A percentile compares a stretch with the other conserved stretches of the same genome.
These are phyloP conservation scores for Nephrocerus scutellatus DNA, from an alignment of 2,888 invertebrate genomes.

Conservation along the genomic window DNA sequence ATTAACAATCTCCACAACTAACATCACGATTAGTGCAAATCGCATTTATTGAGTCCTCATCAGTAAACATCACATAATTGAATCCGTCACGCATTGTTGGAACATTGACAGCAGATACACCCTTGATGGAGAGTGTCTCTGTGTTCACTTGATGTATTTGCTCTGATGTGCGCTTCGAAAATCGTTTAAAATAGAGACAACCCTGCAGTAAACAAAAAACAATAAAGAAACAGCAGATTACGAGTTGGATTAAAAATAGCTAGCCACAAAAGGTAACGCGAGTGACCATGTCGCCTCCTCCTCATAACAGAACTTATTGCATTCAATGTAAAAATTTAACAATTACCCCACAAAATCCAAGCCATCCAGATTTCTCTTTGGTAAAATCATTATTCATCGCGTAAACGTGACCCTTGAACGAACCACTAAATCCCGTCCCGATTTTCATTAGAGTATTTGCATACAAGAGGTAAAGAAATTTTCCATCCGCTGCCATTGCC, in stretches of 20 bases:
- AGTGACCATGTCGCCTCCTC: no score
- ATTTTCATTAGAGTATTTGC: slow-evolving; percentile 83
- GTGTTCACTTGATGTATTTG: slow-evolving; percentile 47
- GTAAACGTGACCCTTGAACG: slow-evolving; percentile 85
- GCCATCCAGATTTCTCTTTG: slow-evolving; percentile 71
- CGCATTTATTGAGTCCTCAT: slow-evolving; percentile 71
- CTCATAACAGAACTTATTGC: no score
- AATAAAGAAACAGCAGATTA: slow-evolving; percentile 8
- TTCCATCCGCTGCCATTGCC: slow-evolving; percentile 83
- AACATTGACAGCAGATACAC: slow-evolving; percentile 39
- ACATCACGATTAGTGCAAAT: slow-evolving; percentile 76
- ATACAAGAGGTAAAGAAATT: slow-evolving; percentile 79
- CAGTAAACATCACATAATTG: slow-evolving; percentile 57
- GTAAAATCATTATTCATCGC: slow-evolving; percentile 77
- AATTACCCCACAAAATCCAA: slow-evolving; percentile 77
- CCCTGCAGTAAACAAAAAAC: slow-evolving; percentile 53
- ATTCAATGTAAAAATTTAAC: no score
- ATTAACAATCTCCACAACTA: slow-evolving; percentile 31
- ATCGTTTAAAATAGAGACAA: slow-evolving; percentile 70
- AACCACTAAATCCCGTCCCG: slow-evolving; percentile 90
- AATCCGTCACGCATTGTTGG: slow-evolving; percentile 42
- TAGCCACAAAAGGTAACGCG: slow-evolving; percentile 3
- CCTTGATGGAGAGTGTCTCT: slow-evolving; percentile 50
- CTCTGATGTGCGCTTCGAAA: slow-evolving; percentile 49
- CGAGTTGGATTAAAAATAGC: slow-evolving; percentile 6